Evolutionary conservation across 1,140 invertebrate species (phyloP).

Genomic region (Nephotettix cincticeps): DNA sequence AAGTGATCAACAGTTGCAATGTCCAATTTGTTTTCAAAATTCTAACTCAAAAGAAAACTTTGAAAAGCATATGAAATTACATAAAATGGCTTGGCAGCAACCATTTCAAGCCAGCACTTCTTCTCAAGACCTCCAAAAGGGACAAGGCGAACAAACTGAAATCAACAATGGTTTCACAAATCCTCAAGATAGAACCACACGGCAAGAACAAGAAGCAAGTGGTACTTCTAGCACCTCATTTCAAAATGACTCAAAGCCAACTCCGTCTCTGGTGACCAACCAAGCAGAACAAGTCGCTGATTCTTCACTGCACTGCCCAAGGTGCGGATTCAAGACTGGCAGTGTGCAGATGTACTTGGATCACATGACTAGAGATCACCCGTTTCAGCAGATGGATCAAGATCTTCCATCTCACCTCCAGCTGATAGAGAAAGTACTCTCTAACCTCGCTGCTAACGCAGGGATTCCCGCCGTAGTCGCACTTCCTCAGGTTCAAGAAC

Average conservation of each 20-base stretch:
- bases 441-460: slow-evolving; percentile 37
- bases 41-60: slow-evolving; percentile 46
- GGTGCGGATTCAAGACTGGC: not conserved
- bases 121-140: not conserved
- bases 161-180: not conserved
- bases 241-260: not conserved
- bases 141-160: not conserved
- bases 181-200: not conserved
- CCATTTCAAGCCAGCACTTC: not conserved
- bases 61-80: slow-evolving; percentile 30
- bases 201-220: not conserved
- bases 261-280: not conserved
- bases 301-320: not conserved
- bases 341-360: not conserved
- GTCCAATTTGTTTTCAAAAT: slow-evolving; percentile 59
- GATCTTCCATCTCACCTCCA: slow-evolving; percentile 18
- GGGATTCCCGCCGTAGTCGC: slow-evolving; percentile 40
- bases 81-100: slow-evolving; percentile 19
- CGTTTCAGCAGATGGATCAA: slow-evolving; percentile 14
- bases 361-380: not conserved
- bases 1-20: slow-evolving; percentile 47
- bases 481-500: slow-evolving; percentile 43
- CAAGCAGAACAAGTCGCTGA: not conserved
- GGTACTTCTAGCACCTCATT: not conserved
- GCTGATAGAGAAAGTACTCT: slow-evolving; percentile 34